Evolutionary conservation across 2,113 vertebrate species (phyloP), one percentile per base, ranked within the genome.

Genomic region (Tetrax tetrax): DNA sequence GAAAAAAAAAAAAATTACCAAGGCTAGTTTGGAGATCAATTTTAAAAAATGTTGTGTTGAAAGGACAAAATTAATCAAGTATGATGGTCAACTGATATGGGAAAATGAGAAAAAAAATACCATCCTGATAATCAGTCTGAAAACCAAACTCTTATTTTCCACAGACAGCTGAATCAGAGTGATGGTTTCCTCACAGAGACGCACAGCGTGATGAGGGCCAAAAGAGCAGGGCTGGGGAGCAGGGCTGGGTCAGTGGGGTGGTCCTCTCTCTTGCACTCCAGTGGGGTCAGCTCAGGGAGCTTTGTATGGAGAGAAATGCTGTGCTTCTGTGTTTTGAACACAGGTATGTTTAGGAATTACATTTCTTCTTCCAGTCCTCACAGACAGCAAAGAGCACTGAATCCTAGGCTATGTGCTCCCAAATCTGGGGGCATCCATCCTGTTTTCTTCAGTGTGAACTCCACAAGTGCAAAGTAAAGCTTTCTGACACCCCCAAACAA

Each of bases 301-400:
- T 86, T 35, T n/a, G 19, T n/a, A 17, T 0, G 0, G 1, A 11
- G 21, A 5, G n/a, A 47, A 75, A 65, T 0, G 3, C n/a, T 1
- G 1, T 41, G n/a, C 57, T 60, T 33, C 48, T 91, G 54, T 53
- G 33, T 56, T 78, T 83, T n/a, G 24, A 90, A 76, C 60, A 64
- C 4, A 90, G 18, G 57, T 35, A 16, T 8, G 11, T 65, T 94
- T 81, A 71, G 61, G 89, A 61, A 64, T 50, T 60, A 28, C 5
- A 1, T 71, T 63, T 90, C 77, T 81, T 28, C 70, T 85, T 66
- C 64, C 54, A 71, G 21, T 24, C 41, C 12, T 71, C 38, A 14
- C n/a, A 57, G 74, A 33, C 3, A 51, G 85, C 8, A 60, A n/a
- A 61, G 9, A 72, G 7, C 33, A 33, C 33, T 68, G 65, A 57